Conservation (phyloP, 2,888 invertebrate species). For the Metacarcinus magister region DNA sequence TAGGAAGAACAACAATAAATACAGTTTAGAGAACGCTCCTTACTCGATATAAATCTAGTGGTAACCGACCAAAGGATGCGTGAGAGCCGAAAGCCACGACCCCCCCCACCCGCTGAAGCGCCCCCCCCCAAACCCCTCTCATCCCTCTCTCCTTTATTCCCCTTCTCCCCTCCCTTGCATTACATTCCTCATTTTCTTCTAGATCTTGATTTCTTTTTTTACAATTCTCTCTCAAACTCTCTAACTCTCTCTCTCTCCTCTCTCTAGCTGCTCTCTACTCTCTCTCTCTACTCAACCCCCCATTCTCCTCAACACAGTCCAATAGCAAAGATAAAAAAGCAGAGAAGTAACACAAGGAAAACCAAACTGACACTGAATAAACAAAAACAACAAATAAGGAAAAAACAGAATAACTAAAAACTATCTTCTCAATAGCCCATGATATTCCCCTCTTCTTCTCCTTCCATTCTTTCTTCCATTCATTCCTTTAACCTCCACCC, state of each 20-base stretch:
- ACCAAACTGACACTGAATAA: background rate
- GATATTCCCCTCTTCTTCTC: background rate
- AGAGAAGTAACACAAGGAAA: background rate
- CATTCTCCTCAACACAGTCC: background rate
- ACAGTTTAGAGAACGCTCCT: background rate
- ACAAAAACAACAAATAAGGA: too few species aligned
- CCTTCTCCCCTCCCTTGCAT: background rate
- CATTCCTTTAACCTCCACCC: background rate
- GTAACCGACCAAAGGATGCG: background rate
- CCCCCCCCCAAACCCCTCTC: background rate
- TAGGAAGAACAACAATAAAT: background rate
- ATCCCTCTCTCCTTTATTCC: background rate
- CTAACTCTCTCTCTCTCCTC: constrained; percentile 23
- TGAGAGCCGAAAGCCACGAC: background rate
- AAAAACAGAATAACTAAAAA: background rate
- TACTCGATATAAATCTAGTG: constrained; percentile 8
- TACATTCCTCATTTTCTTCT: background rate
- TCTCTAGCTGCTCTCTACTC: background rate
- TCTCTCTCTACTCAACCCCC: background rate
- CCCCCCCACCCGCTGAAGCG: too few species aligned
- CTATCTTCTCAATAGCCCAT: background rate
- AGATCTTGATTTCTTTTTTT: background rate
- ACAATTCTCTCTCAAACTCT: background rate
- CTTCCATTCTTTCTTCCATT: background rate
- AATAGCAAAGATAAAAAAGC: background rate